Evolutionary conservation across 2,888 invertebrate genomes (phyloP), one percentile per base, ranked within the genome.

Genomic region (Xylota segnis): DNA sequence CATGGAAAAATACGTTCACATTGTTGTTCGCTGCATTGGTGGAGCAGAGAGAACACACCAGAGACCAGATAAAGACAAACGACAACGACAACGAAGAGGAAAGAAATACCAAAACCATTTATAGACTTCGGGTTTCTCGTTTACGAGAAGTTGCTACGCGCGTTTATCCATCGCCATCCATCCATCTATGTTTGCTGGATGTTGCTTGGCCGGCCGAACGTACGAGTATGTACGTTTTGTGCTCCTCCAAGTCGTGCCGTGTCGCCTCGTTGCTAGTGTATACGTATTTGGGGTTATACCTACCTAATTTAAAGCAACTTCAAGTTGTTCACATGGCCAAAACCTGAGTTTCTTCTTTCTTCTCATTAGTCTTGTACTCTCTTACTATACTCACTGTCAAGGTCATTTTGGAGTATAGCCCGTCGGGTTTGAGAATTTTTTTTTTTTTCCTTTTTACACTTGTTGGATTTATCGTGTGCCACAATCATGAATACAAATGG

Each of bases 261-360:
- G 47, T 74, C 10, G 45, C 52, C 37, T 47, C 59, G 47, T 29
- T 65, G 56, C 40, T 59, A 18, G 50, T 66, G 40, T 79, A 58
- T 74, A 68, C 68, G 54, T 79, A 58, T 79, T 79, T 68, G 74
- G 83, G 74, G 74, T 45, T 72, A 78, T 84, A 23, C 23, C 23
- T 23, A 23, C 23, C 23, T 23, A 79, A 81, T 84, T 81, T 84
- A 66, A 81, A 75, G 71, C 84, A 81, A 84, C 70, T 71, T 71
- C 47, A 81, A 81, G 81, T 75, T 81, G 84, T 47, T 84, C 75
- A 59, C 70, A 84, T 81, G 84, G 81, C 81, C 84, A 79, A 84
- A 84, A 84, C 84, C 81, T 75, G 84, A 84, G 84, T 81, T 84
- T 84, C 84, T 84, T 84, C 84, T 84, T 84, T 84, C 81, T 81